Base-by-base conservation (phyloP, 2,113 vertebrate species). In the Oryzias celebensis region DNA sequence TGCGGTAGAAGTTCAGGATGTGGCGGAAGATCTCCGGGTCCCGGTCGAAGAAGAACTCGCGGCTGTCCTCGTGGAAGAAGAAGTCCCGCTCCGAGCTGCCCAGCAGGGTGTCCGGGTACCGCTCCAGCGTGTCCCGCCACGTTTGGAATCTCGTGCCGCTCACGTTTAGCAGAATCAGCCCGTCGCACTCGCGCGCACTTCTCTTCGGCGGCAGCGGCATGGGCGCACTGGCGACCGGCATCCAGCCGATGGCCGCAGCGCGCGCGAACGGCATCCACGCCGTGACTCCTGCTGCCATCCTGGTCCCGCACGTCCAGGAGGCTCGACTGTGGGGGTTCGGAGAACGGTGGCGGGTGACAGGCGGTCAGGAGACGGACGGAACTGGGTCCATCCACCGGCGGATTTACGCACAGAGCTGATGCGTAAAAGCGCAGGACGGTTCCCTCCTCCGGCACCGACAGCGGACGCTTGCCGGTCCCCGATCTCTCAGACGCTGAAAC, bases 31-130 rank as follows among this genome's bases (percentile, higher is more conserved):
- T 95, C 69, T 98, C 95, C 28, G 96, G 95, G 84, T 99, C 97
- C 45, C 97, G 95, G 88, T 99, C 97, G 52, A 99, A 98, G 87
- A 99, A 99, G 83, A 94, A 99, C 81, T 99, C 96, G 72, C 92
- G 91, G 5, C 84, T 94, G 65, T 98, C 96, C 41, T 96, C 93
- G 14, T 95, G 95, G 85, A 93, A 98, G 89, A 99, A 99, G 80
- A 98, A 98, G 85, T 98, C 97, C 55, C 94, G 83, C 87, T 99
- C 97, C 0, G 96, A 93, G 85, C 95, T 98, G 78, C 97, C 97
- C 83, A 99, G 90, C 52, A 99, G 89, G 0, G 97, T 99, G 87
- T 99, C 97, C 0, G 97, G 97, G 78, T 96, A 98, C 2, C 96
- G 91, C 70, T 97, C 96, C 82, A 99, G 82, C 6, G 97, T 98